Evolutionary conservation across 2,888 invertebrate genomes (phyloP).

Genomic region (Tetrapedia diversipes): DNA sequence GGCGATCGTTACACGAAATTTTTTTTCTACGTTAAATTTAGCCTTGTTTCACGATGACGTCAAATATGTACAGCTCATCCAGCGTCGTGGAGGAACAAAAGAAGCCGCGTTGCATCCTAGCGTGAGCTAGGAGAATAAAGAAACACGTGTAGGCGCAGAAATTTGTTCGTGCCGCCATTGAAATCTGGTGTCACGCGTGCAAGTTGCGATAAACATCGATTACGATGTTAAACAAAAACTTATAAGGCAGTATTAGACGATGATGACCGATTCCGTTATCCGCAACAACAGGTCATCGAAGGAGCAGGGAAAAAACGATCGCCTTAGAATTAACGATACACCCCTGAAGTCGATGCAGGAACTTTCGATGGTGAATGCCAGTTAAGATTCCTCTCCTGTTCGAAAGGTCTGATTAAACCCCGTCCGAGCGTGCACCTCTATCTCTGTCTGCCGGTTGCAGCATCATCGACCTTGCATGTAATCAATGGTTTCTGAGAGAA

Average conservation of each 20-base stretch:
- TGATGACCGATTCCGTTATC: too few species aligned
- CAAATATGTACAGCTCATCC: constrained; percentile 41
- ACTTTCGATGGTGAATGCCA: constrained; percentile 35
- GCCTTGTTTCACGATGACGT: constrained; percentile 37
- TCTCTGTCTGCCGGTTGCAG: constrained; percentile 35
- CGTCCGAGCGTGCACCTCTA: constrained; percentile 20
- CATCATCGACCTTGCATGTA: constrained; percentile 59
- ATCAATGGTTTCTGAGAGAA: constrained; percentile 58
- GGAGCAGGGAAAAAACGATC: constrained; percentile 27
- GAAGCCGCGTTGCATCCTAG: neutral
- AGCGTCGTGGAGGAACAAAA: constrained; percentile 14
- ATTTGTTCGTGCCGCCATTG: neutral
- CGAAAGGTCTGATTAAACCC: constrained; percentile 49
- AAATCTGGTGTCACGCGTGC: too few species aligned
- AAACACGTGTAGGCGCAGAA: neutral
- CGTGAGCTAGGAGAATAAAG: neutral
- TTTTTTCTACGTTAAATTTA: constrained; percentile 59
- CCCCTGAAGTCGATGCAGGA: constrained; percentile 9
- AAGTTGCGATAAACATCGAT: too few species aligned
- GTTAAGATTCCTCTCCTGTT: constrained; percentile 29
- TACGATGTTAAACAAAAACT: too few species aligned
- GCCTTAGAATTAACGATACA: constrained; percentile 30
- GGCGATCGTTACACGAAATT: constrained; percentile 58
- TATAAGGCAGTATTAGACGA: too few species aligned
- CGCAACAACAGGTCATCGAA: too few species aligned